Evolutionary conservation across 2,888 invertebrate genomes (phyloP).

Genomic region (Drosophila paucipuncta): DNA sequence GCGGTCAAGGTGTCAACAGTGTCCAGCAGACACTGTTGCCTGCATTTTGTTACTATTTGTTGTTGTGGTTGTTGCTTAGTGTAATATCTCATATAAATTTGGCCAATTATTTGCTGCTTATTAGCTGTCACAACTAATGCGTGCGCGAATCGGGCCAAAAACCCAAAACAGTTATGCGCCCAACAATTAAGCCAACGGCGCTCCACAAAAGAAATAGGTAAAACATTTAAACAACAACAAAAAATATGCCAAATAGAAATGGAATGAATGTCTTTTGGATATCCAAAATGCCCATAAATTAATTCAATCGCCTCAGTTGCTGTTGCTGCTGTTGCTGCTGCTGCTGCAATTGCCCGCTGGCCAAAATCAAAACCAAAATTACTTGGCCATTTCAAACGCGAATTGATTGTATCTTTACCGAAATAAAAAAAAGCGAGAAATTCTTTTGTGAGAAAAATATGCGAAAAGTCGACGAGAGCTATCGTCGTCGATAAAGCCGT

Average conservation of each 20-base stretch:
- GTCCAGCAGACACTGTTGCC: constrained; percentile 11
- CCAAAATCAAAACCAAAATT: constrained; percentile 43
- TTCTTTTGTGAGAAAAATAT: constrained; percentile 79
- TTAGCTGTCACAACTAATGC: constrained; percentile 63
- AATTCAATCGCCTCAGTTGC: constrained; percentile 63
- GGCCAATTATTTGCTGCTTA: constrained; percentile 63
- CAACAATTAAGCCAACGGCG: constrained; percentile 75
- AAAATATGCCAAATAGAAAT: constrained; percentile 34
- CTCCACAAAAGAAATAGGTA: constrained; percentile 8
- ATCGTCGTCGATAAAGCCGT: constrained; percentile 20
- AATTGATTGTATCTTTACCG: constrained; percentile 43
- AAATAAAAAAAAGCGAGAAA: constrained; percentile 52
- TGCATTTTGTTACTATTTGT: constrained; percentile 22
- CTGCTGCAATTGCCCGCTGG: constrained; percentile 67
- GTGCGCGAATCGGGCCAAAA: constrained; percentile 58
- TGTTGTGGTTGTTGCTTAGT: constrained; percentile 37
- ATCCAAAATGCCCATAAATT: constrained; percentile 66
- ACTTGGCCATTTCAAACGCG: constrained; percentile 32
- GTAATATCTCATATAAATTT: constrained; percentile 44
- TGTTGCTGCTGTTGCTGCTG: constrained; percentile 4
- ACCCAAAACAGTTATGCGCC: constrained; percentile 63
- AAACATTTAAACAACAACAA: neutral
- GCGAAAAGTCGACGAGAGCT: constrained; percentile 61
- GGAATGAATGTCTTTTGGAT: constrained; percentile 22
- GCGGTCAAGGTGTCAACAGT: constrained; percentile 74